phyloP scores from a whole-genome alignment of 2,888 invertebrate genomes.

The Drosophila aldrichi region DNA sequence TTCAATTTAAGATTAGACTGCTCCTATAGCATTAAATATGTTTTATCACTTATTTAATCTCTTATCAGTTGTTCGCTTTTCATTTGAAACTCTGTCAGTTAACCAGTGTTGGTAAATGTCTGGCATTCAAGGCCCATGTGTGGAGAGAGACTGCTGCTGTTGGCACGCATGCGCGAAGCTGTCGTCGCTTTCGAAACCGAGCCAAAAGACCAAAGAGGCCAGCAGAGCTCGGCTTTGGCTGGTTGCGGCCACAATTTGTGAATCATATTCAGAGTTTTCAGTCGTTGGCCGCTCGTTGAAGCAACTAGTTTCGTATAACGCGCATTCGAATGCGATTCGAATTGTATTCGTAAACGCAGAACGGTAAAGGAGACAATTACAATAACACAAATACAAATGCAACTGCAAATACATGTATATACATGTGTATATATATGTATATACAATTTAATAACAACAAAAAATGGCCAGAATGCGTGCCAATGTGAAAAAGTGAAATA shows the following conservation, averaged over 20 bases:
- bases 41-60: not conserved
- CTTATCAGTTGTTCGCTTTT: not conserved
- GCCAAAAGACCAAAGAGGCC: slow-evolving; percentile 55
- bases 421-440: not conserved
- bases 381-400: slow-evolving; percentile 5
- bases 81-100: not conserved
- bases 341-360: slow-evolving; percentile 32
- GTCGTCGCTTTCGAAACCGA: slow-evolving; percentile 60
- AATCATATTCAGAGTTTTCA: slow-evolving; percentile 57
- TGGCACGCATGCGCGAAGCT: slow-evolving; percentile 39
- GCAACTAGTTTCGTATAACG: slow-evolving; percentile 61
- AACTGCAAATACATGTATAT: not conserved
- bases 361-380: slow-evolving; percentile 58
- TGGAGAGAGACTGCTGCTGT: slow-evolving; percentile 20
- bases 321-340: slow-evolving; percentile 36
- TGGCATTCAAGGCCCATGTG: slow-evolving; percentile 20
- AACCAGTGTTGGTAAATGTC: slow-evolving; percentile 45
- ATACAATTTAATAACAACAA: slow-evolving; percentile 18
- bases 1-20: no score
- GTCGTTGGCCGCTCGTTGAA: slow-evolving; percentile 60
- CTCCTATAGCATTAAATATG: not conserved
- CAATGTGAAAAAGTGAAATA: slow-evolving; percentile 62
- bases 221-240: slow-evolving; percentile 30
- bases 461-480: slow-evolving; percentile 50
- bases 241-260: slow-evolving; percentile 54